A percentile compares a stretch with the other conserved stretches of the same genome.
These are phyloP conservation scores for Cryptotis parvus DNA, from an alignment of 2,113 vertebrate species.

Conservation along the genomic window DNA sequence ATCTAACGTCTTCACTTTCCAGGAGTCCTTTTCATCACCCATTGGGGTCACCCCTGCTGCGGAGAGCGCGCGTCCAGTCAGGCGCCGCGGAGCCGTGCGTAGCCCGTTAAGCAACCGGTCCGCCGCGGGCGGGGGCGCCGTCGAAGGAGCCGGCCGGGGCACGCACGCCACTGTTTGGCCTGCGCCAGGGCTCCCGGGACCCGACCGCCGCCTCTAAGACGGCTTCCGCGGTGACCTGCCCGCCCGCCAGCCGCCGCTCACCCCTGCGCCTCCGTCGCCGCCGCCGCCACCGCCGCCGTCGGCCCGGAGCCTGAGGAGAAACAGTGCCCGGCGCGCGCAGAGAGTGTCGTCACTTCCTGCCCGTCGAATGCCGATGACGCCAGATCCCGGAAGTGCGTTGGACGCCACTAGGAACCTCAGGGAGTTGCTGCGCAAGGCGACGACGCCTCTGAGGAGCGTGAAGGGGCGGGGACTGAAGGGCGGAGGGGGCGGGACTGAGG, in stretches of 20 bases:
- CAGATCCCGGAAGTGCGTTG: accelerated
- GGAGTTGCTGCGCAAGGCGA: neutral
- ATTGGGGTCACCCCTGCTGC: constrained; percentile 93
- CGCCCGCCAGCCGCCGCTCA: neutral
- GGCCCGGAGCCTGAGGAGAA: constrained; percentile 47
- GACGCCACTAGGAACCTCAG: neutral
- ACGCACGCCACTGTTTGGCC: neutral
- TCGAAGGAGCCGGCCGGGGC: no score
- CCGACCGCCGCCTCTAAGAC: no score
- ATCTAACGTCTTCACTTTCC: constrained; percentile 99
- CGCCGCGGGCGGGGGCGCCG: no score
- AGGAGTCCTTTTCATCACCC: constrained; percentile 99
- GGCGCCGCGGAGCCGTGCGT: no score
- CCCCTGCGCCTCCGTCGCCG: constrained; percentile 45
- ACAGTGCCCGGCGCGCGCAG: constrained; percentile 56
- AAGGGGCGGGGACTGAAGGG: no score
- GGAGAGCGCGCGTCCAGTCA: neutral
- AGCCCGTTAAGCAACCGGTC: no score
- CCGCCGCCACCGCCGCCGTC: neutral
- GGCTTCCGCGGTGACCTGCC: no score
- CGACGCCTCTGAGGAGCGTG: no score
- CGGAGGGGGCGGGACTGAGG: neutral
- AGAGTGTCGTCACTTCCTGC: constrained; percentile 76
- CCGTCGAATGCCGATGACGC: constrained; percentile 10
- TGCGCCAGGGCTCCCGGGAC: neutral